Evolutionary conservation across 37 sponge, comb jelly and placozoan species (phyloP), one percentile per base, ranked within the genome.

Genomic region (Agelas oroides): DNA sequence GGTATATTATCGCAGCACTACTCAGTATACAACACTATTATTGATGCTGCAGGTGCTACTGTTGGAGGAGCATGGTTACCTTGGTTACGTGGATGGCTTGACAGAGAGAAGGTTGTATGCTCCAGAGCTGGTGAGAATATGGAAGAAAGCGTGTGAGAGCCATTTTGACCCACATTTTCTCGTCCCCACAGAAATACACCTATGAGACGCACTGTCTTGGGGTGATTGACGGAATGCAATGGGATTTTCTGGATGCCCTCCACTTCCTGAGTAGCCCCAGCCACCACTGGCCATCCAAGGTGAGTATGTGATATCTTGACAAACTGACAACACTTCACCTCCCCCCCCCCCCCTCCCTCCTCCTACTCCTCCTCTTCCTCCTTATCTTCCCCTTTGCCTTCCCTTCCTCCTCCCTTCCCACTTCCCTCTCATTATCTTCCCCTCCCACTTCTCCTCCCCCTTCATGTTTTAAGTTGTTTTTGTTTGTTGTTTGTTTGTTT

Each of bases 41-140:
- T 37, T 46, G 19, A 38, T 19, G 16, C 18, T 18, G 23, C 73
- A 82, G 83, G 83, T 72, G 13, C 63, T 82, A 11, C 65, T 76
- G 16, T 33, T 88, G 60, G 82, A 74, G 2, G 76, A 88, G 46
- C 57, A 72, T 68, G 88, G 82, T 27, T 81, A 72, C 52, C 70
- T 71, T 68, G 82, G 88, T 15, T 88, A 81, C 59, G 59, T 88
- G 61, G 81, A 80, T 21, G 77, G 82, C 34, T 75, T 81, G 25
- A 75, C 88, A n/a, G 46, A 37, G 2, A 58, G 53, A 53, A 88
- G 55, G 34, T 54, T 58, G 61, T 71, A 70, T 61, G 73, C 79
- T 59, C 80, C 80, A 11, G 81, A 80, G 25, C 39, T 87, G 80
- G 87, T 87, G 53, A 27, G 75, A 60, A 18, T 12, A 32, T 32